Conservation (phyloP, 2,888 invertebrate species). For the Lycia hirtaria region DNA sequence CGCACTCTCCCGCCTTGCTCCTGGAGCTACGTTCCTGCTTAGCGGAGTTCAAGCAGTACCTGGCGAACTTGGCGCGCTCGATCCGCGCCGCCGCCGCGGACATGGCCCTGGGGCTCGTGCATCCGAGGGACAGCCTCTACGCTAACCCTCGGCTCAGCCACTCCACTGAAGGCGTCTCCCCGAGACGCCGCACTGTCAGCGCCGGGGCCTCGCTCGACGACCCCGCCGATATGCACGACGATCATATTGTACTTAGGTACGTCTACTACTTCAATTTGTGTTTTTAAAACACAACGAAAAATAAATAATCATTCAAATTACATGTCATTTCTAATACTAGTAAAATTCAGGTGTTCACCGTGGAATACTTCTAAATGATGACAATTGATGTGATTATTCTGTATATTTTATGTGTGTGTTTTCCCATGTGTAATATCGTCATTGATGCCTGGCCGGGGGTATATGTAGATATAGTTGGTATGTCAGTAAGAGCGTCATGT, state of each 20-base stretch:
- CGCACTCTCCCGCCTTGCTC: slow-evolving; percentile 95
- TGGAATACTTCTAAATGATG: no score
- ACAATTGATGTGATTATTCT: no score
- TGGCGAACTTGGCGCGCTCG: slow-evolving; percentile 92
- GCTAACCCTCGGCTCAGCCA: slow-evolving; percentile 83
- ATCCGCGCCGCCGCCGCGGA: slow-evolving; percentile 96
- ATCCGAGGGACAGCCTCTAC: slow-evolving; percentile 87
- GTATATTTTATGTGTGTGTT: no score
- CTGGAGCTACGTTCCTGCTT: slow-evolving; percentile 95
- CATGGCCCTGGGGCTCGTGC: slow-evolving; percentile 95
- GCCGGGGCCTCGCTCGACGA: slow-evolving; percentile 76
- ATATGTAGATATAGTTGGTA: no score
- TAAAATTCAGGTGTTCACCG: no score
- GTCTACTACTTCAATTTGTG: no score
- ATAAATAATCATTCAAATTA: no score
- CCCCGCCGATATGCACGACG: slow-evolving; percentile 65
- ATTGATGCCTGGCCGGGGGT: background rate
- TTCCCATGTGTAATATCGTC: background rate
- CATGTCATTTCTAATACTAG: no score
- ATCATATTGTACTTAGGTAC: slow-evolving; percentile 70
- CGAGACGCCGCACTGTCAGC: slow-evolving; percentile 74
- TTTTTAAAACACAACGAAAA: no score
- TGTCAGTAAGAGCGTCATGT: background rate
- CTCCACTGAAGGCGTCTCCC: slow-evolving; percentile 74
- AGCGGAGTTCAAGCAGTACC: slow-evolving; percentile 95